These are phyloP conservation scores for Pasiphila rectangulata DNA, from an alignment of 2,888 invertebrate species.

Conservation along the genomic window DNA sequence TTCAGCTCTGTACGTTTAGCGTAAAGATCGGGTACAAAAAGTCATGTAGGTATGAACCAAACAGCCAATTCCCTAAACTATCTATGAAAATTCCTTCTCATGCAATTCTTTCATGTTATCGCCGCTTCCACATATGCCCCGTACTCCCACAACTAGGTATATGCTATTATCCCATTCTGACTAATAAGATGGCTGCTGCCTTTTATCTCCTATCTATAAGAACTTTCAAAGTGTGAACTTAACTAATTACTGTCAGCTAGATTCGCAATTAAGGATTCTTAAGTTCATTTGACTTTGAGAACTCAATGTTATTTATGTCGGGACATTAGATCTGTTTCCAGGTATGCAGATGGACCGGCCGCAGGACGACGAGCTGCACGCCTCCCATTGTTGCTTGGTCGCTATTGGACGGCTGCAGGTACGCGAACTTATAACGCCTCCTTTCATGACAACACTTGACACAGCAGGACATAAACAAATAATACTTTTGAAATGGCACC, in stretches of 20 bases:
- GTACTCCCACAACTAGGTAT: not conserved
- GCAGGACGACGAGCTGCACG: conserved; percentile 87
- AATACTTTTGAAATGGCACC: not conserved
- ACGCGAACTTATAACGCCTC: not conserved
- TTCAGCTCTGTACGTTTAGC: too few relatives aligned
- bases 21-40: too few relatives aligned
- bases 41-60: too few relatives aligned
- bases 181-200: not conserved
- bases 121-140: conserved; percentile 5
- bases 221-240: conserved; percentile 26
- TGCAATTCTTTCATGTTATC: too few relatives aligned
- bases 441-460: not conserved
- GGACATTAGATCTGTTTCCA: conserved; percentile 87
- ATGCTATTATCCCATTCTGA: not conserved
- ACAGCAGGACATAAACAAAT: not conserved
- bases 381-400: conserved; percentile 96
- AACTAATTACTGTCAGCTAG: conserved; percentile 21
- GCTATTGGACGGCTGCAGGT: conserved; percentile 97
- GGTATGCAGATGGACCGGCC: conserved; percentile 93
- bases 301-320: conserved; percentile 69
- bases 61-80: too few relatives aligned
- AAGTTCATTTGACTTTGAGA: conserved; percentile 31
- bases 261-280: conserved; percentile 22
- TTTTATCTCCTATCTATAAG: conserved; percentile 16
- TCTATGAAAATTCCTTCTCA: too few relatives aligned